Conservation (phyloP, 2,113 vertebrate species). For the Cinclus cinclus region DNA sequence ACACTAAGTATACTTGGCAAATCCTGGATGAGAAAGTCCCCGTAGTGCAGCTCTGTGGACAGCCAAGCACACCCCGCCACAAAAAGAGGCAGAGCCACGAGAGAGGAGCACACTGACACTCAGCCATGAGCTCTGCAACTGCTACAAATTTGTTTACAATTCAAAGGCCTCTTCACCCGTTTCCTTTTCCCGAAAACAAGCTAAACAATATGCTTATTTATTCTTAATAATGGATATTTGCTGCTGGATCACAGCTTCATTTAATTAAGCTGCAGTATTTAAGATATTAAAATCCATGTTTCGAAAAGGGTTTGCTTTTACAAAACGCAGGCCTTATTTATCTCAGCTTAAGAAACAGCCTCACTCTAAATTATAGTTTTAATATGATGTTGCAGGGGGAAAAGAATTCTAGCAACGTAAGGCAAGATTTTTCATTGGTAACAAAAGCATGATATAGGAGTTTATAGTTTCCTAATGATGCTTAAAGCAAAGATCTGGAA, state of each 20-base stretch:
- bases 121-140: conserved; percentile 18
- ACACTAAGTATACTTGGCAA: conserved; percentile 73
- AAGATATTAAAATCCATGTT: conserved; percentile 55
- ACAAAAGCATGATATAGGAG: conserved; percentile 46
- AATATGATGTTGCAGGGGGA: not conserved
- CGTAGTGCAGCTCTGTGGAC: conserved; percentile 20
- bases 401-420: not conserved
- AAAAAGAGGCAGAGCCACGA: conserved; percentile 5
- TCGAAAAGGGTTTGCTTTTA: conserved; percentile 30
- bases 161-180: not conserved
- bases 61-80: conserved; percentile 32
- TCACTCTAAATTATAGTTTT: conserved; percentile 59
- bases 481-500: conserved; percentile 68
- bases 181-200: not conserved
- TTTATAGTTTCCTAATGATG: conserved; percentile 71
- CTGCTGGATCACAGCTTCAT: conserved; percentile 48
- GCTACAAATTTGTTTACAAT: conserved; percentile 13
- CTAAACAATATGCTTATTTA: conserved; percentile 64
- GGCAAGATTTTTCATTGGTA: conserved; percentile 32
- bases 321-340: conserved; percentile 57
- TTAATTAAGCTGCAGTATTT: conserved; percentile 57
- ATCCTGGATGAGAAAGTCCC: conserved; percentile 71
- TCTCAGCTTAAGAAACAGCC: conserved; percentile 26
- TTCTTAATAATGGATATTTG: conserved; percentile 59
- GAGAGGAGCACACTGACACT: not conserved